phyloP scores from a whole-genome alignment of 1,140 invertebrate species.

The Octopus bimaculoides region DNA sequence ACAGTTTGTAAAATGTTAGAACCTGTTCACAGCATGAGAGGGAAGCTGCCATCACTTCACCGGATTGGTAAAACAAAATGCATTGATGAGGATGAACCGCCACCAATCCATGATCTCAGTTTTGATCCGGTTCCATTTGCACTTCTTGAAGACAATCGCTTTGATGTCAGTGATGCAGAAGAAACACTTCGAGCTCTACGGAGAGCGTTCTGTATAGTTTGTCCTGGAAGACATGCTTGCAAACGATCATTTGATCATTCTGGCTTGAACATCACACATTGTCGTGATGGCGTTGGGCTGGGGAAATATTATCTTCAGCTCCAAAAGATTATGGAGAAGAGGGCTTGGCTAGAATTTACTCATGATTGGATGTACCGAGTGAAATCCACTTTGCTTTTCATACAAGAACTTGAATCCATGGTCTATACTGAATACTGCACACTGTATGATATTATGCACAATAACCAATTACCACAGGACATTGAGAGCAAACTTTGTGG shows the following conservation, averaged over 20 bases:
- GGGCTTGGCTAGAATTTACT: conserved; percentile 45
- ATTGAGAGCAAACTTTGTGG: conserved; percentile 50
- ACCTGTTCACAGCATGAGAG: conserved; percentile 20
- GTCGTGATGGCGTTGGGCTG: conserved; percentile 35
- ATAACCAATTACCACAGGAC: conserved; percentile 33
- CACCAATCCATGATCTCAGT: conserved; percentile 22
- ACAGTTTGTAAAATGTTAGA: conserved; percentile 20
- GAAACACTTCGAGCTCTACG: conserved; percentile 37
- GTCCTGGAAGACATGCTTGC: conserved; percentile 46
- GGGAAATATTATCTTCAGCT: conserved; percentile 44
- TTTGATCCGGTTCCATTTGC: conserved; percentile 26
- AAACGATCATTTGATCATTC: conserved; percentile 42
- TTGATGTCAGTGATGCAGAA: conserved; percentile 42
- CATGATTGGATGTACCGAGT: conserved; percentile 46
- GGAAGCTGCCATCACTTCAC: conserved; percentile 33
- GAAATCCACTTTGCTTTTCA: conserved; percentile 37
- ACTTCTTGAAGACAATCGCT: conserved; percentile 32
- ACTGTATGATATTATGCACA: conserved; percentile 46
- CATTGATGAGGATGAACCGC: conserved; percentile 36
- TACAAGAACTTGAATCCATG: conserved; percentile 46
- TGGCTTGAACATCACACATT: conserved; percentile 48
- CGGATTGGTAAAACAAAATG: conserved; percentile 30
- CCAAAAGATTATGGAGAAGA: conserved; percentile 40
- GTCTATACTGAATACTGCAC: conserved; percentile 45
- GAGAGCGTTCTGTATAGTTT: conserved; percentile 41